Evolutionary conservation across 1,140 invertebrate genomes (phyloP).

Genomic region (Drosophila azteca): DNA sequence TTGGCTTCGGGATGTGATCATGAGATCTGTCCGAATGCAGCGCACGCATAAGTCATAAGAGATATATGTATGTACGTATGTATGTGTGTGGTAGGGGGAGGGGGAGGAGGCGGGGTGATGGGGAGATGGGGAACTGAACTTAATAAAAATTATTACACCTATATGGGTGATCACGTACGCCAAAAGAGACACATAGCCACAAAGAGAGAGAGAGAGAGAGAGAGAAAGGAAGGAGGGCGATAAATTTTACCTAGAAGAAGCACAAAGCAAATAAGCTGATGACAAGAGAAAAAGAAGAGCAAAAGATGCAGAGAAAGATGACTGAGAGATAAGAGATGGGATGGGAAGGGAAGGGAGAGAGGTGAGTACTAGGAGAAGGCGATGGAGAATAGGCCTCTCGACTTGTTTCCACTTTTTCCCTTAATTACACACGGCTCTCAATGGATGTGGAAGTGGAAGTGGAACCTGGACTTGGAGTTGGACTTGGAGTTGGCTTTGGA

Average conservation of each 20-base stretch:
- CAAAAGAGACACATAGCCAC: too few relatives aligned
- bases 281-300: slow-evolving; percentile 13
- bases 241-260: slow-evolving; percentile 75
- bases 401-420: slow-evolving; percentile 30
- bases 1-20: slow-evolving; percentile 7
- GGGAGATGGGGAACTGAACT: slow-evolving; percentile 45
- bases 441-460: slow-evolving; percentile 17
- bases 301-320: slow-evolving; percentile 12
- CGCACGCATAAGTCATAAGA: slow-evolving; percentile 77
- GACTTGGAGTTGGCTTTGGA: too few relatives aligned
- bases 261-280: slow-evolving; percentile 59
- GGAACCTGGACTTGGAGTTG: background rate
- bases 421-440: slow-evolving; percentile 47
- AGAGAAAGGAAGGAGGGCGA: slow-evolving; percentile 37
- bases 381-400: too few relatives aligned
- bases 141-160: slow-evolving; percentile 82
- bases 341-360: background rate
- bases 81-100: background rate
- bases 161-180: slow-evolving; percentile 80
- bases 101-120: background rate
- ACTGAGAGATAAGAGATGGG: slow-evolving; percentile 29
- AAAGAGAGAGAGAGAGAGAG: too few relatives aligned
- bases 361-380: too few relatives aligned
- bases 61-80: background rate
- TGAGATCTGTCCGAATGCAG: slow-evolving; percentile 49